phyloP scores from a whole-genome alignment of 35 echinoderm and acorn worm genomes.

The Apostichopus californicus region DNA sequence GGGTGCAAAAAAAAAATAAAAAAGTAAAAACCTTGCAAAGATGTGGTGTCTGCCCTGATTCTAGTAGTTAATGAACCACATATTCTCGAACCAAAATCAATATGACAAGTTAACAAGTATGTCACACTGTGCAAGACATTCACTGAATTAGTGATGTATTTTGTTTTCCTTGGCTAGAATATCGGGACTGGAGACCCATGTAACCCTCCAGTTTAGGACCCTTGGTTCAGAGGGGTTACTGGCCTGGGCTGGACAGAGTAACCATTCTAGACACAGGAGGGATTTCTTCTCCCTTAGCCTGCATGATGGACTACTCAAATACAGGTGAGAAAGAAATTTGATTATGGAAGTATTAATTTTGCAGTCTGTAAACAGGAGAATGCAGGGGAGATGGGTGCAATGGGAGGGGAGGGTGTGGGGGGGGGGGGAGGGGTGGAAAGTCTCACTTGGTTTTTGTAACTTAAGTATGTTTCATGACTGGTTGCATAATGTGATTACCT shows the following conservation, averaged over 20 bases:
- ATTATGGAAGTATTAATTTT: too few species aligned
- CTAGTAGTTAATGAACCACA: too few species aligned
- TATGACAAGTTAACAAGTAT: too few species aligned
- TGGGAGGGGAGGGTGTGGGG: too few species aligned
- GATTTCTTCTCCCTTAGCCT: constrained; percentile 88
- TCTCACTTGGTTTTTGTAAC: background rate
- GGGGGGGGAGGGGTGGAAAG: background rate
- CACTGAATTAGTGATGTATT: background rate
- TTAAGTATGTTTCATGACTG: too few species aligned
- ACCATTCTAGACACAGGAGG: constrained; percentile 61
- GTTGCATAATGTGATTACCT: too few species aligned
- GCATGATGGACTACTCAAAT: constrained; percentile 77
- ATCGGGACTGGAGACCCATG: constrained; percentile 57
- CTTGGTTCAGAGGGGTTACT: constrained; percentile 73
- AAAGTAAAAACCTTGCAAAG: too few species aligned
- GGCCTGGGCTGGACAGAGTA: constrained; percentile 76
- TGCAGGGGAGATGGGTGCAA: background rate
- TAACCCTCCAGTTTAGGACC: constrained; percentile 70
- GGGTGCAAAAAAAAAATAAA: too few species aligned
- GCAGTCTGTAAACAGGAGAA: too few species aligned
- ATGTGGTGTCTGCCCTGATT: too few species aligned
- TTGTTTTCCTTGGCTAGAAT: constrained; percentile 56
- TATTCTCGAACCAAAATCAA: too few species aligned
- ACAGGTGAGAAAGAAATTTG: constrained; percentile 61
- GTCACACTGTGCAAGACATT: too few species aligned